Base-by-base conservation (phyloP, 1,140 invertebrate species). In the Euura saliciscinereae region DNA sequence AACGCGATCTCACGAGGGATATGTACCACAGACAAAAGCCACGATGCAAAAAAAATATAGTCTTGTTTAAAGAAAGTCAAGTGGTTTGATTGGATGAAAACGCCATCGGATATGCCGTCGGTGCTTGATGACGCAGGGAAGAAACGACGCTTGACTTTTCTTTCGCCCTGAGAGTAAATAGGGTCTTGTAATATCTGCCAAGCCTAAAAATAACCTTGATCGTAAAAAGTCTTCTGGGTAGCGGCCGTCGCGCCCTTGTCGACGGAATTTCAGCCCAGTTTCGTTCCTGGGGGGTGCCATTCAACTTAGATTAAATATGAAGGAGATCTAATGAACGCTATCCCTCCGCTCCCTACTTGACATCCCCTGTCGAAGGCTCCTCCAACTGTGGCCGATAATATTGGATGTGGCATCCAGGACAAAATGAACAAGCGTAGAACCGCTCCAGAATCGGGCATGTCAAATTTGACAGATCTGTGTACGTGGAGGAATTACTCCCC, bases 291-390 rank as follows among this genome's bases (percentile, higher is more conserved):
- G 51, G 51, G 2, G 10, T 59, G 51, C 28, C 67, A 70, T 71
- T 74, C 73, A 67, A 66, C 68, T 65, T 45, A 64, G 74, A 75
- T 75, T 75, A 75, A 75, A 72, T 71, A 72, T 71, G 71, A 75
- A 72, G 66, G 68, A 71, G 71, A 64, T 45, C 70, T 74, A 74
- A 74, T 69, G 73, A 74, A 72, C 51, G 11, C 66, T 71, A 13
- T 67, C 43, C 66, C 66, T 67, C 42, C 8, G 13, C 51, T 59
- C 51, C 51, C 51, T 59, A 3, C 51, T 59, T n/a, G 51, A 3
- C 8, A 59, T 59, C 51, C 51, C 51, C 51, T n/a, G 3, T 59
- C 3, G 6, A 59, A n/a, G 8, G 51, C 51, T 59, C 13, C 51
- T 59, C 13, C 51, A 59, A 59, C 8, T n/a, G 8, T 59, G 51